These are phyloP conservation scores for Alces alces DNA, from an alignment of 2,113 vertebrate species.

Conservation along the genomic window DNA sequence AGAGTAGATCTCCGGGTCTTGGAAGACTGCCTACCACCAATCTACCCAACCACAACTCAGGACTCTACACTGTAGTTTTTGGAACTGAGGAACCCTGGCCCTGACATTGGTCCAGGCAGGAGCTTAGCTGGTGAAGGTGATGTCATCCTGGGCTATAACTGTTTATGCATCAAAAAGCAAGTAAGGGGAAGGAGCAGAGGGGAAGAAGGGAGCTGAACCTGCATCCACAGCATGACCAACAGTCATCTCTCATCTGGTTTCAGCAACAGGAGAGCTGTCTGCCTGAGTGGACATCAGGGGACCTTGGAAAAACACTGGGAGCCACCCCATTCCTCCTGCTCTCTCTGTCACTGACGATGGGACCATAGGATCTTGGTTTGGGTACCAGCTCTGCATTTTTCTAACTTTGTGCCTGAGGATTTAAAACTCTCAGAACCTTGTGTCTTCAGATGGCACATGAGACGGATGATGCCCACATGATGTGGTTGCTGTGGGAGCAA, in stretches of 20 bases:
- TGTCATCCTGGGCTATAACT: not conserved
- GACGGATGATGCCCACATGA: not conserved
- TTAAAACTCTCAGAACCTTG: not conserved
- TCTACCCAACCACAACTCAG: not conserved
- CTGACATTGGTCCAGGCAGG: not conserved
- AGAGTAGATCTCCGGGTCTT: not conserved
- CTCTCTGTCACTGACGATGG: fast-evolving
- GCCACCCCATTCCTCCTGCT: not conserved
- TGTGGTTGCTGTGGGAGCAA: not conserved
- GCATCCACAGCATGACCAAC: not conserved
- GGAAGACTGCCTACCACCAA: not conserved
- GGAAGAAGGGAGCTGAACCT: not conserved
- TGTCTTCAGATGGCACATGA: not conserved
- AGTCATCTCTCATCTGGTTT: not conserved
- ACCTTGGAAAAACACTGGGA: not conserved
- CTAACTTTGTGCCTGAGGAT: not conserved
- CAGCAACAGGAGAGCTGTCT: not conserved
- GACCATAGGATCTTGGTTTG: not conserved
- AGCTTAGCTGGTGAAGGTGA: not conserved
- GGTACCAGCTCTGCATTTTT: not conserved
- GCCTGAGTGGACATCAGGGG: not conserved
- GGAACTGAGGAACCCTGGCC: not conserved
- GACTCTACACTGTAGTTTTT: not conserved
- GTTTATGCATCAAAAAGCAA: not conserved
- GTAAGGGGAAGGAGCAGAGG: not conserved